Percentiles rank a stretch among this genome's conserved stretches.
phyloP scores from a whole-genome alignment of 92 coral and sea anemone species.

The Zoanthus sansibaricus region DNA sequence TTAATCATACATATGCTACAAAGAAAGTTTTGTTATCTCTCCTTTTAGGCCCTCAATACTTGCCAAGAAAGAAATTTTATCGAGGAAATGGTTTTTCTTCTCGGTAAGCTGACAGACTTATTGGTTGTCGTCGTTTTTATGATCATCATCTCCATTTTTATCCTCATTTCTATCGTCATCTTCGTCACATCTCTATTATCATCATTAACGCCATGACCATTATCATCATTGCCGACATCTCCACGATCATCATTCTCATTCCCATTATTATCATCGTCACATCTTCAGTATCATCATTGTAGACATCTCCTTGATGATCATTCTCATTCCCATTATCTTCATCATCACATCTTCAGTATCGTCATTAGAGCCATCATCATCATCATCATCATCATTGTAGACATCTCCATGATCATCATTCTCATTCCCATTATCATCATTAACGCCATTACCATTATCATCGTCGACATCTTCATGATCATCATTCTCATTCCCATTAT shows the following conservation, averaged over 20 bases:
- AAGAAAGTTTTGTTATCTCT: not conserved
- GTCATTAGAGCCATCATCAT: too few species aligned
- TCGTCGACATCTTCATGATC: too few species aligned
- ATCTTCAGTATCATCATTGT: not conserved
- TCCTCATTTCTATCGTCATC: not conserved
- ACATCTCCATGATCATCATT: too few species aligned
- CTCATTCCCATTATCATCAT: too few species aligned
- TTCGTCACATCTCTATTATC: not conserved
- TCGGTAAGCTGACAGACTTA: conserved; percentile 62
- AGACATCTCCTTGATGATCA: too few species aligned
- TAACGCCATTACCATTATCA: too few species aligned
- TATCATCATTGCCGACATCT: not conserved
- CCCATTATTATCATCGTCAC: not conserved
- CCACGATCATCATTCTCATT: not conserved
- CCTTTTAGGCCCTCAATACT: conserved; percentile 82
- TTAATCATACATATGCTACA: too few species aligned
- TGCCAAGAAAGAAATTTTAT: conserved; percentile 95
- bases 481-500: not conserved
- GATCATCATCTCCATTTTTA: too few species aligned
- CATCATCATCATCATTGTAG: too few species aligned
- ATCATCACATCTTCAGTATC: too few species aligned
- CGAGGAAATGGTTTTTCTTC: conserved; percentile 95
- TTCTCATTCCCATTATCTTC: too few species aligned
- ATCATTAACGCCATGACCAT: too few species aligned
- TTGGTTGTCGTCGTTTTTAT: not conserved